phyloP scores from a whole-genome alignment of 2,113 vertebrate genomes.

The Lepidothrix coronata region DNA sequence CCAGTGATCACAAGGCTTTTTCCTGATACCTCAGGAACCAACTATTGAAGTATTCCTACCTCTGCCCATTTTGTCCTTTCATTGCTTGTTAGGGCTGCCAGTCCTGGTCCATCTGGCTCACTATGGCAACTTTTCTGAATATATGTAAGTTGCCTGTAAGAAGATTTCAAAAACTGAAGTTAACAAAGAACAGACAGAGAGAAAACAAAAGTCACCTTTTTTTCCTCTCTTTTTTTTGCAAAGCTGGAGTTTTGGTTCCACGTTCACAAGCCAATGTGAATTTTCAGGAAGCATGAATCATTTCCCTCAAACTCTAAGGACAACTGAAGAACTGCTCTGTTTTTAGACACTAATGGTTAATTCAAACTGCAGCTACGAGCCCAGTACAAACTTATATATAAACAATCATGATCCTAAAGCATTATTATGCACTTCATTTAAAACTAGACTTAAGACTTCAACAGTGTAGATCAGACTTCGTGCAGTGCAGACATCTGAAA shows the following conservation, averaged over 20 bases:
- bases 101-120: slow-evolving; percentile 82
- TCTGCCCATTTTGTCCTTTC: slow-evolving; percentile 91
- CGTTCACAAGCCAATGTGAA: not conserved
- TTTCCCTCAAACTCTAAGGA: not conserved
- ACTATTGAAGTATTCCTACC: slow-evolving; percentile 67
- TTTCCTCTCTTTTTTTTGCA: not conserved
- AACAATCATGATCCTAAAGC: not conserved
- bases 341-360: not conserved
- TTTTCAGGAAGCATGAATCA: not conserved
- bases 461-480: not conserved
- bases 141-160: slow-evolving; percentile 83
- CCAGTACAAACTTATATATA: not conserved
- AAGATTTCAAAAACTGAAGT: slow-evolving; percentile 27
- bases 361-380: not conserved
- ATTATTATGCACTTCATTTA: not conserved
- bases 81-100: slow-evolving; percentile 86
- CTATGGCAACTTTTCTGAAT: slow-evolving; percentile 80
- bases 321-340: not conserved
- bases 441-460: not conserved
- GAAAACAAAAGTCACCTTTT: not conserved
- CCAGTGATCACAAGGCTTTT: not conserved
- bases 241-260: not conserved
- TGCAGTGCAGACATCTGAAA: not conserved
- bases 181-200: not conserved
- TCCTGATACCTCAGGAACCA: not conserved